Base-by-base conservation (phyloP, 2,888 invertebrate species). In the Andrena minutula region DNA sequence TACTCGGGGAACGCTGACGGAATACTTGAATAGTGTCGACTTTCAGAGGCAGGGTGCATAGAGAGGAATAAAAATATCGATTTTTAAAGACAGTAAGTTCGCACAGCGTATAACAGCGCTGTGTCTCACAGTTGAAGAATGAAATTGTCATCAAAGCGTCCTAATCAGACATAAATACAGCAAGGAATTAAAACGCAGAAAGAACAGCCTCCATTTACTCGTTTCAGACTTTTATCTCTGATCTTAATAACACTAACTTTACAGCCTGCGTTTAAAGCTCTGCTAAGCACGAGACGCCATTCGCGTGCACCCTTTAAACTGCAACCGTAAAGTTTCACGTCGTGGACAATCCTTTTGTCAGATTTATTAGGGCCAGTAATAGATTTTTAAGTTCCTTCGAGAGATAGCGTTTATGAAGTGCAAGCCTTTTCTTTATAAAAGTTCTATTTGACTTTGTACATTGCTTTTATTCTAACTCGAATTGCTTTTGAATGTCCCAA, bases 211-310 rank as follows among this genome's bases (percentile, higher is more conserved):
- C 12, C 41, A 4, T 41, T 41, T 16, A 41, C 41, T 12, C 41
- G 12, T 12, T 12, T 12, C 41, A 41, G 41, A 12, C 75, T 61
- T 53, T 75, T 41, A 16, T 28, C 10, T n/a, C 12, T 4, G 53
- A 53, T 68, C 63, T 75, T 69, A 69, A 75, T 75, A 75, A 63
- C 68, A 41, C 51, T 5, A 51, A 47, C 69, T 69, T 75, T 75
- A 69, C 30, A 7, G 53, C 20, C 30, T 16, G 63, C 75, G 61
- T 69, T 75, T 75, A 75, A 75, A 63, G 49, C 61, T 26, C 35
- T 32, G 49, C 53, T 75, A 51, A 75, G 69, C 75, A 41, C 63
- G 69, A 65, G 58, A 69, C 20, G 41, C 69, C 53, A 69, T 69
- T 75, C 69, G 63, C 53, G 68, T 6, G 35, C 12, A 10, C 4